Base-by-base conservation (phyloP, 2,888 invertebrate species). In the Rotaria magnacalcarata region DNA sequence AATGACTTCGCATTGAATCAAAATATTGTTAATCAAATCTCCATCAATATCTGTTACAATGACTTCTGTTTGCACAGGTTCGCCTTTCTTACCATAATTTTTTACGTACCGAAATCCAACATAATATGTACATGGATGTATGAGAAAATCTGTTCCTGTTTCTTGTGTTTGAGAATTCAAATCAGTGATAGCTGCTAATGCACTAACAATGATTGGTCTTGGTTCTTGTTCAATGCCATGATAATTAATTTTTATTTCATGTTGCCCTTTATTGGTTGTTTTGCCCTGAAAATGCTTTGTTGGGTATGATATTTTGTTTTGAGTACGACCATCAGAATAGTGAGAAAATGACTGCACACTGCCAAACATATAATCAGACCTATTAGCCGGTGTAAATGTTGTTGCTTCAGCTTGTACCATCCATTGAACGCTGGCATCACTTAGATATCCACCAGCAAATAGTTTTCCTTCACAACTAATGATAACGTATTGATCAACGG, bases 181-280 rank as follows among this genome's bases (percentile, higher is more conserved):
- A 60, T 60, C 60, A 60, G 60, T 60, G 27, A 60, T 60, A 27
- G n/a, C 60, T 60, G 60, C 60, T n/a, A 60, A n/a, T 60, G 60
- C 60, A n/a, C 60, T n/a, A 60, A 60, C 60, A 60, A 60, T n/a
- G 24, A 60, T 60, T 60, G 60, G 24, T 60, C 60, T 14, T 24
- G 60, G 60, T 60, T 60, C 60, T 60, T 60, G 60, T 60, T 7
- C 60, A n/a, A 60, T 60, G 10, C 60, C 60, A 60, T 60, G 60
- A 60, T 60, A 60, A 60, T 7, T 60, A 60, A 60, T 60, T 60
- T 60, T 60, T n/a, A 60, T 60, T 60, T 60, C 60, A 60, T 60
- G 60, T 60, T n/a, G 8, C 24, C 60, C 60, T 60, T 60, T 60
- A 60, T 60, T 60, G n/a, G 24, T 24, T 60, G 27, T 60, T 60